Conservation (phyloP, 2,113 vertebrate species). For the Ophiodon elongatus region DNA sequence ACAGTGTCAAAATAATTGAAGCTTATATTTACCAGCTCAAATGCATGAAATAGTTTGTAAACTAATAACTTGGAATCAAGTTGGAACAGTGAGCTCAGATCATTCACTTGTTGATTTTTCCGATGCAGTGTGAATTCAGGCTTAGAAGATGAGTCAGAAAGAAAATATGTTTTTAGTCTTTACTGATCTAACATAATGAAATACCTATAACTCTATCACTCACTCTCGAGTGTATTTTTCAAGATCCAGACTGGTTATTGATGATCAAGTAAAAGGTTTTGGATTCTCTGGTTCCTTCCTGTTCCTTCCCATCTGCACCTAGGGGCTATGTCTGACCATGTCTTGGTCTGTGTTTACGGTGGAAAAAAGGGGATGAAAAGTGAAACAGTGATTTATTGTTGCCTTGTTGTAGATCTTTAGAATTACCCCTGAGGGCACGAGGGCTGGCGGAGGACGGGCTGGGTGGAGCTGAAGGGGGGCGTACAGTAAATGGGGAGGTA, state of each 20-base stretch:
- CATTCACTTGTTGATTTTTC: background rate
- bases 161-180: background rate
- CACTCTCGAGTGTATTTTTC: background rate
- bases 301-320: constrained; percentile 20
- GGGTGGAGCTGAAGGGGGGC: background rate
- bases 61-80: background rate
- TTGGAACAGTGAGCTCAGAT: background rate
- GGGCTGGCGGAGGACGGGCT: constrained; percentile 9
- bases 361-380: constrained; percentile 41
- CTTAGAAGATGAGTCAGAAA: background rate
- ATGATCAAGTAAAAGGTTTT: constrained; percentile 45
- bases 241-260: constrained; percentile 17
- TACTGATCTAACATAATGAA: background rate
- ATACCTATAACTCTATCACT: background rate
- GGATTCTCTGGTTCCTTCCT: constrained; percentile 48
- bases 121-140: background rate
- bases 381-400: constrained; percentile 59
- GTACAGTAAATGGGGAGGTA: background rate
- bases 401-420: constrained; percentile 14
- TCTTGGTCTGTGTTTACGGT: constrained; percentile 18
- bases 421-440: constrained; percentile 24
- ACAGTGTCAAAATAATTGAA: background rate
- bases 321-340: constrained; percentile 22
- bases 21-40: background rate
- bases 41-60: background rate